These are phyloP conservation scores for Cordilura impudica DNA, from an alignment of 2,888 invertebrate species.

Conservation along the genomic window DNA sequence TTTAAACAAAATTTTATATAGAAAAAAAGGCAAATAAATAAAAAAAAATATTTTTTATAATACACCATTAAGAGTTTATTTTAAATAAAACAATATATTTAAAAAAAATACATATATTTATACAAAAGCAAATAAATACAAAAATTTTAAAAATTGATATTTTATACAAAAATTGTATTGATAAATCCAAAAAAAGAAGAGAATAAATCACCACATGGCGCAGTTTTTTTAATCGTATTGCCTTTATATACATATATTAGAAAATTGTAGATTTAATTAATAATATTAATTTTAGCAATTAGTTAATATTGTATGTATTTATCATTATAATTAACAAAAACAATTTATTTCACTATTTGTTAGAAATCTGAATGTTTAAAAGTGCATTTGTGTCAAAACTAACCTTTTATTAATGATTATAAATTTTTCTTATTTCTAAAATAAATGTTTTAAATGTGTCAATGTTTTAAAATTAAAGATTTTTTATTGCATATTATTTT, in stretches of 20 bases:
- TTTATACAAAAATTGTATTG: constrained; percentile 20
- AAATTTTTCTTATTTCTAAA: constrained; percentile 41
- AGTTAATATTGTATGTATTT: background rate
- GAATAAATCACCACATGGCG: constrained; percentile 13
- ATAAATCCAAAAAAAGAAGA: constrained; percentile 7
- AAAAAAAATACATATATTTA: constrained; percentile 20
- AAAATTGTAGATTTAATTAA: constrained; percentile 26
- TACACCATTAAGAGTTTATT: constrained; percentile 23
- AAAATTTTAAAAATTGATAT: constrained; percentile 7
- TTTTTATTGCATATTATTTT: background rate
- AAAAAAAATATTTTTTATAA: constrained; percentile 3
- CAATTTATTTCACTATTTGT: constrained; percentile 23
- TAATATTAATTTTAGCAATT: constrained; percentile 24
- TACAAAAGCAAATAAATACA: background rate
- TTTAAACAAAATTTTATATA: constrained; percentile 11
- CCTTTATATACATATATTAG: constrained; percentile 38
- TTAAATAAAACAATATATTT: background rate
- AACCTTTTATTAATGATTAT: constrained; percentile 34
- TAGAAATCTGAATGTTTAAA: constrained; percentile 49
- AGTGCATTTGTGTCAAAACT: constrained; percentile 45
- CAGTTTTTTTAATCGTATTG: constrained; percentile 39
- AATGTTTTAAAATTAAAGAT: constrained; percentile 50
- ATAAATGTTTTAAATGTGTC: constrained; percentile 59
- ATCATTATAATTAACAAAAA: background rate
- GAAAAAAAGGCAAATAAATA: background rate